Base-by-base conservation (phyloP, 1,140 invertebrate species). In the Hydropsyche tenuis region DNA sequence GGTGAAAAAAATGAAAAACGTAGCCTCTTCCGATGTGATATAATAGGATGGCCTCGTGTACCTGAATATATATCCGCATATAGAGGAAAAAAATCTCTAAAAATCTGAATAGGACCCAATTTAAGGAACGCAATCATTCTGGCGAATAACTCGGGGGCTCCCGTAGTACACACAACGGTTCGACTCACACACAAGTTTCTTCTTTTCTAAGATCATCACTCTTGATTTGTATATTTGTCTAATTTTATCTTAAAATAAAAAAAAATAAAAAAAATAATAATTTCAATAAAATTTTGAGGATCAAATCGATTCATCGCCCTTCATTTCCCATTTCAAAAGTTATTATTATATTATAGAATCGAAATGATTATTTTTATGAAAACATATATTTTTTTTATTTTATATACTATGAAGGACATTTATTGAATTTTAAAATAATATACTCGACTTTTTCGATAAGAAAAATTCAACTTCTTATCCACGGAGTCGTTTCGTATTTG, bases 101-200 rank as follows among this genome's bases (percentile, higher is more conserved):
- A 37, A 37, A 37, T 70, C 64, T 76, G 75, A 76, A 76, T 73
- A 73, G 75, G 46, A 73, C 75, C 68, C 75, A 73, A 76, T 75
- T 75, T 75, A 75, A 75, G 74, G 72, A 73, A 69, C 72, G 70
- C 74, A 75, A 75, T 75, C 74, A 75, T 75, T 73, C 71, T 66
- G 43, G 20, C 70, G 62, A 53, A 75, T 75, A 73, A 69, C 64
- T 75, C 74, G 46, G 60, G 30, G 30, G 30, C 30, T 37, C 12
- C 71, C 56, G 45, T 73, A 66, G 30, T 37, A 37, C 30, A 37
- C 72, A 65, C 43, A 25, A 23, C 6, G 22, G 23, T 45, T 62
- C 69, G 56, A 71, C 69, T 25, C 66, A 53, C 66, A 69, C 69
- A 71, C 48, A 71, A 62, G 22, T 68, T 46, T 68, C 37, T 62